These are phyloP conservation scores for Lycorma delicatula DNA, from an alignment of 1,140 invertebrate genomes.

Conservation along the genomic window DNA sequence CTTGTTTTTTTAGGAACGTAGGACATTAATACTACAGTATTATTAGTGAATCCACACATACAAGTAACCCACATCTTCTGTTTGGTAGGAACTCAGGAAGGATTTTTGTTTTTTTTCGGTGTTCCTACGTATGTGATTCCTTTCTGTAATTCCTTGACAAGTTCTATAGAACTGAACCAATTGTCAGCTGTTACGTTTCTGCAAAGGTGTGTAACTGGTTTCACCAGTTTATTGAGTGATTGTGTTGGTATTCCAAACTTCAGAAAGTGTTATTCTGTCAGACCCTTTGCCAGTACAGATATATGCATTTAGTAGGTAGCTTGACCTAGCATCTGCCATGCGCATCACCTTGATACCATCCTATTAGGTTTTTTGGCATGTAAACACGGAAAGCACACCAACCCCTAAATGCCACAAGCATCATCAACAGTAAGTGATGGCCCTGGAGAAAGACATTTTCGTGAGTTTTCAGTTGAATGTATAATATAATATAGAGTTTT, in stretches of 20 bases:
- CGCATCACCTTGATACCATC: no score
- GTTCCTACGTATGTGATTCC: conserved; percentile 3
- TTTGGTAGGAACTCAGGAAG: conserved; percentile 26
- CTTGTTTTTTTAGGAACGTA: conserved; percentile 29
- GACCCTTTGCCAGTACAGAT: conserved; percentile 11
- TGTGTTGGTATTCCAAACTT: conserved; percentile 13
- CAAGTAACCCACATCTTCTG: no score
- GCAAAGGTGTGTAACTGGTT: conserved; percentile 16
- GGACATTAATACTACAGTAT: conserved; percentile 25
- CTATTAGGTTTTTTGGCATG: no score
- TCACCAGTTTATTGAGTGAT: conserved; percentile 22
- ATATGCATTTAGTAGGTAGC: conserved; percentile 15
- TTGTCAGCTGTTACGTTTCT: conserved; percentile 19
- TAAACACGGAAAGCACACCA: no score
- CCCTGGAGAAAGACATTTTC: no score
- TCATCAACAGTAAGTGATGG: no score
- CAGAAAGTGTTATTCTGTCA: background rate
- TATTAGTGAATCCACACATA: conserved; percentile 24
- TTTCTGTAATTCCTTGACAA: conserved; percentile 24
- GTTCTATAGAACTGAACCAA: conserved; percentile 14
- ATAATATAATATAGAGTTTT: no score
- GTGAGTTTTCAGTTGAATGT: no score
- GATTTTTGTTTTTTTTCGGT: conserved; percentile 21
- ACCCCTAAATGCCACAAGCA: no score
- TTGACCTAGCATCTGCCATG: background rate